Percentiles rank a stretch among this genome's conserved stretches.
Conservation (phyloP, 2,113 vertebrate species). For the Pangasianodon gigas region DNA sequence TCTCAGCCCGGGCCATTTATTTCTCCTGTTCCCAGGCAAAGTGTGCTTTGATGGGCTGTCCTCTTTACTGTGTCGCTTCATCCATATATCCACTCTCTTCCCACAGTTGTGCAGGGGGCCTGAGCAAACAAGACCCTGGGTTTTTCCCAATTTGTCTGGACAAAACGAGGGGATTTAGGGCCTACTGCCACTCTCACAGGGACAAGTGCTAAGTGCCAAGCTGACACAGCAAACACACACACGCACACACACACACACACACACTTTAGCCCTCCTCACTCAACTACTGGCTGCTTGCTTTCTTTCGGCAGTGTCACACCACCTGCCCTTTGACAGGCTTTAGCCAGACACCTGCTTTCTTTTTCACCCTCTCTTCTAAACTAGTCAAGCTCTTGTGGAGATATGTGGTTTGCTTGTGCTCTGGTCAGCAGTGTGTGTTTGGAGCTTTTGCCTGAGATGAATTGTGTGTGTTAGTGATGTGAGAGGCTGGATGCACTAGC, state of each 20-base stretch:
- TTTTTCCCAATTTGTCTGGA: slow-evolving; percentile 75
- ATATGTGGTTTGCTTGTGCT: not conserved
- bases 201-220: slow-evolving; percentile 72
- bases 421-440: slow-evolving; percentile 34
- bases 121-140: slow-evolving; percentile 72
- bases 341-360: slow-evolving; percentile 26
- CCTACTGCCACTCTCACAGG: slow-evolving; percentile 57
- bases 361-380: not conserved
- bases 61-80: slow-evolving; percentile 53
- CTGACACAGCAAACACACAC: slow-evolving; percentile 56
- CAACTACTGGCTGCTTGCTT: slow-evolving; percentile 21
- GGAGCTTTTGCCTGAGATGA: not conserved
- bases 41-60: slow-evolving; percentile 45
- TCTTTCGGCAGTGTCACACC: slow-evolving; percentile 65
- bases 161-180: slow-evolving; percentile 76
- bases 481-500: slow-evolving; percentile 13
- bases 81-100: slow-evolving; percentile 47
- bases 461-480: slow-evolving; percentile 20
- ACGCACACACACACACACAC: slow-evolving; percentile 32
- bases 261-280: slow-evolving; percentile 25
- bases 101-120: slow-evolving; percentile 59
- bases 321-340: slow-evolving; percentile 60
- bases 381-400: not conserved
- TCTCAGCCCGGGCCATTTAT: slow-evolving; percentile 44
- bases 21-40: slow-evolving; percentile 60